A percentile compares a stretch with the other conserved stretches of the same genome.
Conservation (phyloP, 2,113 vertebrate genomes). For the Fregata magnificens region DNA sequence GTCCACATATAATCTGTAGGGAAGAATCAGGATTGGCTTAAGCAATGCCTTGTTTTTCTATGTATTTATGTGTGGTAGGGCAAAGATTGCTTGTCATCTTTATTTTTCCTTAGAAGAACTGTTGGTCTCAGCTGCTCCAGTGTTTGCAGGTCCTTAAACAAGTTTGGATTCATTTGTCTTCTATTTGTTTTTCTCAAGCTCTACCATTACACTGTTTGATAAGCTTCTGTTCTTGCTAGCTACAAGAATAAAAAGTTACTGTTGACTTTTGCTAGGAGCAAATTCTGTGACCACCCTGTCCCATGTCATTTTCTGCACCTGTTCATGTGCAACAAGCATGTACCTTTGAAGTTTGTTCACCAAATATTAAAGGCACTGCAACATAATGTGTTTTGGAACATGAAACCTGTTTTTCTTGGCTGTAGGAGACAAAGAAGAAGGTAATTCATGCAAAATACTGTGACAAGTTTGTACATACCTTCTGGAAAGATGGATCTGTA, state of each 20-base stretch:
- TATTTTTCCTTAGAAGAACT: not conserved
- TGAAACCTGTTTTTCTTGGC: not conserved
- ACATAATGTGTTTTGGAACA: not conserved
- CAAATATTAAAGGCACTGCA: not conserved
- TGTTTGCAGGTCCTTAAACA: not conserved
- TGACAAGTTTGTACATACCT: slow-evolving; percentile 71
- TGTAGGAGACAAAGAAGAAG: slow-evolving; percentile 75
- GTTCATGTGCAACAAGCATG: not conserved
- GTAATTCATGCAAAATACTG: slow-evolving; percentile 82
- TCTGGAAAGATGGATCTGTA: slow-evolving; percentile 80
- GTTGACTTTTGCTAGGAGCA: not conserved
- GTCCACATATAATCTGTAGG: not conserved
- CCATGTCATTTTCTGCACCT: not conserved
- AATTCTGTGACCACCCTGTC: not conserved
- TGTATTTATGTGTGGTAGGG: not conserved
- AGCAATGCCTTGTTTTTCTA: not conserved
- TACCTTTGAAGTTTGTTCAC: not conserved
- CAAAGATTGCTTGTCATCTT: not conserved
- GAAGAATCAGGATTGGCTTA: not conserved
- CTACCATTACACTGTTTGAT: not conserved
- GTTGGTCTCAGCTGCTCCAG: not conserved
- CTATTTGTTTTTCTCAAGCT: not conserved
- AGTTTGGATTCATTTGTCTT: not conserved
- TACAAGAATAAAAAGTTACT: not conserved
- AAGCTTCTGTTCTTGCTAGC: not conserved